Evolutionary conservation across 2,888 invertebrate species (phyloP).

Genomic region (Diplazon laetatorius): DNA sequence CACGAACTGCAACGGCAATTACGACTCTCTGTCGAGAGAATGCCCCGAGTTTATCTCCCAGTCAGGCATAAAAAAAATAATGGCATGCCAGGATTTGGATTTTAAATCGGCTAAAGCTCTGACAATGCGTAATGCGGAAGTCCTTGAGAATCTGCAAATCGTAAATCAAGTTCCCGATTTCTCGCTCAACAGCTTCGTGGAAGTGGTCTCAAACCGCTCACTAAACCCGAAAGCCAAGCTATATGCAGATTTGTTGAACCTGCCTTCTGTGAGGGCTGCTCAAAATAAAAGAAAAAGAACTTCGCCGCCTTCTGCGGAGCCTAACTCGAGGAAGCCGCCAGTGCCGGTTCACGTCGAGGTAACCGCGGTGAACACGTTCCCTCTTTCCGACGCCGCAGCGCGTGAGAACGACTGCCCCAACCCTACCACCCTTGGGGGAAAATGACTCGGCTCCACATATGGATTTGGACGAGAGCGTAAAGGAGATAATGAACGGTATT

Average conservation of each 20-base stretch:
- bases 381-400: too few species aligned
- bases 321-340: not conserved
- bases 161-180: not conserved
- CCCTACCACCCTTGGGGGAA: too few species aligned
- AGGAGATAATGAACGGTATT: too few species aligned
- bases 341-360: too few species aligned
- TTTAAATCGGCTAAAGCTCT: not conserved
- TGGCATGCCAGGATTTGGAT: slow-evolving; percentile 1
- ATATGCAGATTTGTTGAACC: not conserved
- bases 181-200: not conserved
- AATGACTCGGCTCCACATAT: too few species aligned
- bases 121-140: not conserved
- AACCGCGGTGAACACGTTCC: too few species aligned
- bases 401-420: too few species aligned
- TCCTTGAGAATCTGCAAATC: not conserved
- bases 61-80: not conserved
- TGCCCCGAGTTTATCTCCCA: not conserved
- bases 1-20: not conserved
- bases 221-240: too few species aligned
- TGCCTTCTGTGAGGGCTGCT: not conserved
- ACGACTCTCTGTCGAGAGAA: too few species aligned
- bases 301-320: not conserved
- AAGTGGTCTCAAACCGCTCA: not conserved
- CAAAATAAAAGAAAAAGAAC: slow-evolving; percentile 1
- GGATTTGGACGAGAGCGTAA: too few species aligned